These are phyloP conservation scores for Tinea trinotella DNA, from an alignment of 2,888 invertebrate genomes.

Conservation along the genomic window DNA sequence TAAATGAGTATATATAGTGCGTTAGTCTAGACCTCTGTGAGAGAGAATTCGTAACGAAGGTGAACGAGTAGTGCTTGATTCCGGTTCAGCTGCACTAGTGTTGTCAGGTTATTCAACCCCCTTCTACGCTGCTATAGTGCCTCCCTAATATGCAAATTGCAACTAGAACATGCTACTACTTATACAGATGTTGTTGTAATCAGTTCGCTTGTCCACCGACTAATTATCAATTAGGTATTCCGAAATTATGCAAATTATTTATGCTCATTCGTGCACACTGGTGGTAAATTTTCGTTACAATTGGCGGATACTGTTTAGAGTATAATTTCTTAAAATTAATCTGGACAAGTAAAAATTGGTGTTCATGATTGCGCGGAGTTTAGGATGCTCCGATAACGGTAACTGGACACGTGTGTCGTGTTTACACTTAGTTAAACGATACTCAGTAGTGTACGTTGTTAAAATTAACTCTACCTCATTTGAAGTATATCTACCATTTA, in stretches of 20 bases:
- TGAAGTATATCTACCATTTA: conserved; percentile 37
- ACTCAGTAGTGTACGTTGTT: conserved; percentile 45
- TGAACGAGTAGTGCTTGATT: conserved; percentile 20
- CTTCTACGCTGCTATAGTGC: conserved; percentile 5
- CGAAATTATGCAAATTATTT: neutral
- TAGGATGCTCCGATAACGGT: neutral
- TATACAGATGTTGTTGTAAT: neutral
- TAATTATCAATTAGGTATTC: neutral
- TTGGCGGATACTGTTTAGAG: neutral
- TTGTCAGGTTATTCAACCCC: conserved; percentile 24
- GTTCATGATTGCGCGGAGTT: neutral
- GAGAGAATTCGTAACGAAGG: conserved; percentile 19
- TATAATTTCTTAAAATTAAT: neutral
- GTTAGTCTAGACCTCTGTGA: conserved; percentile 10
- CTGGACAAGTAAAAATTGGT: neutral
- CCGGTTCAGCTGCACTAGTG: conserved; percentile 21
- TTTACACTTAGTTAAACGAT: conserved; percentile 37
- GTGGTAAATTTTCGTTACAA: too few relatives aligned
- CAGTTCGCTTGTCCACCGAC: neutral
- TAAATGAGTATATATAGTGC: neutral
- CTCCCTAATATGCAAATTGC: neutral
- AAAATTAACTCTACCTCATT: conserved; percentile 44
- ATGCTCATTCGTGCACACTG: neutral
- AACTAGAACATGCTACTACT: neutral
- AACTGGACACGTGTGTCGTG: conserved; percentile 4